Percentiles rank a stretch among this genome's conserved stretches.
These are phyloP conservation scores for Chitala chitala DNA, from an alignment of 2,113 vertebrate species.

Conservation along the genomic window DNA sequence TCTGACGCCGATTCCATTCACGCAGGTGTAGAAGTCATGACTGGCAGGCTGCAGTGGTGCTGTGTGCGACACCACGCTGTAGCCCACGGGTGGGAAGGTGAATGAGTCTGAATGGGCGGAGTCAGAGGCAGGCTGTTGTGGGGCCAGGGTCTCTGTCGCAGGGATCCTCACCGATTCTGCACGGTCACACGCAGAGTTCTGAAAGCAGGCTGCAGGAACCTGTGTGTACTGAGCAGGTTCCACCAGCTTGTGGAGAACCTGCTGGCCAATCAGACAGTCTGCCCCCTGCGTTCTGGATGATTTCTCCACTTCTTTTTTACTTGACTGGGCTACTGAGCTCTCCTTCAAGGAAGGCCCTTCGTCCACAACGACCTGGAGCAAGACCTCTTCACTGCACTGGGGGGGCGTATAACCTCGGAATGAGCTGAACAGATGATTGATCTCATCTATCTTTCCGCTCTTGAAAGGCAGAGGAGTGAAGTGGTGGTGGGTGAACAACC, in stretches of 20 bases:
- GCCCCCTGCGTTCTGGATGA: background rate
- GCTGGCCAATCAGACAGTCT: background rate
- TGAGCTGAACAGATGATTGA: slow-evolving; percentile 56
- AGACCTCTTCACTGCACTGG: slow-evolving; percentile 46
- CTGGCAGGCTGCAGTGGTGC: background rate
- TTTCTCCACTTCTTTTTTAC: background rate
- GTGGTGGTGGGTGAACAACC: background rate
- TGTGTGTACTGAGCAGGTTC: background rate
- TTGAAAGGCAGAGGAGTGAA: slow-evolving; percentile 27
- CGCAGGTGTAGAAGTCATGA: slow-evolving; percentile 62
- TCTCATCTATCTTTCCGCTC: slow-evolving; percentile 63
- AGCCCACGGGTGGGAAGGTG: slow-evolving; percentile 40
- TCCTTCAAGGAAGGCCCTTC: slow-evolving; percentile 14
- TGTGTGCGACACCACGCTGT: slow-evolving; percentile 40
- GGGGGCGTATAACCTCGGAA: slow-evolving; percentile 57
- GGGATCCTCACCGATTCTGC: background rate
- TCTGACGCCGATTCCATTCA: slow-evolving; percentile 46
- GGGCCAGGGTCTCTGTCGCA: background rate
- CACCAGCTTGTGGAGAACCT: background rate
- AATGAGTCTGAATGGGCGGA: slow-evolving; percentile 21
- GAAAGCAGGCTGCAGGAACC: background rate
- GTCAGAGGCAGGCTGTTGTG: slow-evolving; percentile 18
- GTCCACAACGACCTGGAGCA: slow-evolving; percentile 47
- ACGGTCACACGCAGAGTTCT: background rate
- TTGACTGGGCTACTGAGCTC: background rate